Evolutionary conservation across 2,888 invertebrate genomes (phyloP).

Genomic region (Kuschelorhynchus macadamiae): DNA sequence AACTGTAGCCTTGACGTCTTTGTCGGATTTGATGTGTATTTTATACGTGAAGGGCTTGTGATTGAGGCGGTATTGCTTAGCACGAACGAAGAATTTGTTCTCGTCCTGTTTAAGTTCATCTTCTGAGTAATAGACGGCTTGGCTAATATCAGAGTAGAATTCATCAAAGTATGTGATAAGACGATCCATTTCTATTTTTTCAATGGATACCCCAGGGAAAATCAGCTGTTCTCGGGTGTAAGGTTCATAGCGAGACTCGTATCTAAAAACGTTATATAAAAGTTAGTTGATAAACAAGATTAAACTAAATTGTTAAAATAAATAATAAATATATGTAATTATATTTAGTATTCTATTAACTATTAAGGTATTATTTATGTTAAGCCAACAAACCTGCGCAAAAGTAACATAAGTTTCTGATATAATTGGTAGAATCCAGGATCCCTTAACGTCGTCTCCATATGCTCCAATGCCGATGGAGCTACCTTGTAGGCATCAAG

Average conservation of each 20-base stretch:
- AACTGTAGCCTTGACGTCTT: constrained; percentile 72
- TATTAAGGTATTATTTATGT: too few relatives aligned
- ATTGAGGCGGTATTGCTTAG: constrained; percentile 79
- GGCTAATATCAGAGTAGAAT: constrained; percentile 75
- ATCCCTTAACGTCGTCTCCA: constrained; percentile 77
- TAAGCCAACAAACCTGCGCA: too few relatives aligned
- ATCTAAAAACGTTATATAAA: too few relatives aligned
- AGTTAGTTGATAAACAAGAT: too few relatives aligned
- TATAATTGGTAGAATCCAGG: constrained; percentile 79
- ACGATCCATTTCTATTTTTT: constrained; percentile 75
- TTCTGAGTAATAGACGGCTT: constrained; percentile 68
- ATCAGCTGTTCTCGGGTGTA: constrained; percentile 75
- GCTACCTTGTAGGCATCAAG: constrained; percentile 68
- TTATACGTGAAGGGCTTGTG: constrained; percentile 77
- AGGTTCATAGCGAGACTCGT: constrained; percentile 50
- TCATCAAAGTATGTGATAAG: constrained; percentile 80
- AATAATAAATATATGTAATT: too few relatives aligned
- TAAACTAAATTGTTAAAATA: too few relatives aligned
- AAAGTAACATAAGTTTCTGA: constrained; percentile 71
- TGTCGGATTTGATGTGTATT: constrained; percentile 74
- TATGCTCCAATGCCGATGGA: constrained; percentile 77
- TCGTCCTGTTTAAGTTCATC: constrained; percentile 66
- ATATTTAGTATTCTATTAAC: too few relatives aligned
- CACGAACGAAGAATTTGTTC: constrained; percentile 33
- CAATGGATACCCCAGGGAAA: constrained; percentile 74